Base-by-base conservation (phyloP, 37 sponge, comb jelly and placozoan species). In the Crambe crambe region DNA sequence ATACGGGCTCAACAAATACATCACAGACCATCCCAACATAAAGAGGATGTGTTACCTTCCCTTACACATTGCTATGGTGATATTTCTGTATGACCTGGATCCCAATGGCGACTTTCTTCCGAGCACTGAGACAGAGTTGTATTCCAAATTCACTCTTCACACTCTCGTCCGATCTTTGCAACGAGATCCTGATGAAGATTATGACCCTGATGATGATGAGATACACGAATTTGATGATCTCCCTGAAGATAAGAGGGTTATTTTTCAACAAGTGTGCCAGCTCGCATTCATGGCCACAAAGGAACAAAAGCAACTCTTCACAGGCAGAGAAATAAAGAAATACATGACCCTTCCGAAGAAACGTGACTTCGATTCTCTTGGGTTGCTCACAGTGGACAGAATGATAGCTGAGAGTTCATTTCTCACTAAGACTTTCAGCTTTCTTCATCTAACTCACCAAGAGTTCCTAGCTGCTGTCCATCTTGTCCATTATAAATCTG, bases 401-500 rank as follows among this genome's bases (percentile, higher is more conserved):
- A 43, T 66, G 36, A 12, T 34, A 4, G 68, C 68, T 66, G 79
- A 79, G 4, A 29, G 68, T 42, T 42, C 68, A 32, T 51, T 79
- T 43, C 68, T 51, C 27, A 68, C 69, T 47, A 68, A 68, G 35
- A 74, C 65, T 0, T 79, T 79, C 68, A 74, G 80, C 64, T 86
- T 80, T 58, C 69, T 79, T 37, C 87, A 86, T 63, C 72, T 80
- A 17, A 86, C 87, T 12, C 36, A 65, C 30, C 87, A 86, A 60
- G 87, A 86, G 68, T 86, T 86, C 42, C 80, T 86, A 0, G 43
- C 80, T 32, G 87, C 87, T 29, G 83, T 30, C 39, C 41, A 80
- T 43, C 59, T 80, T 29, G 17, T 43, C 37, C 23, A 42, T 21
- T 37, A 39, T 9, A 12, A n/a, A 25, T 4, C 18, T 34, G 38